These are phyloP conservation scores for Drymodes brunneopygia DNA, from an alignment of 2,113 vertebrate species.

Conservation along the genomic window DNA sequence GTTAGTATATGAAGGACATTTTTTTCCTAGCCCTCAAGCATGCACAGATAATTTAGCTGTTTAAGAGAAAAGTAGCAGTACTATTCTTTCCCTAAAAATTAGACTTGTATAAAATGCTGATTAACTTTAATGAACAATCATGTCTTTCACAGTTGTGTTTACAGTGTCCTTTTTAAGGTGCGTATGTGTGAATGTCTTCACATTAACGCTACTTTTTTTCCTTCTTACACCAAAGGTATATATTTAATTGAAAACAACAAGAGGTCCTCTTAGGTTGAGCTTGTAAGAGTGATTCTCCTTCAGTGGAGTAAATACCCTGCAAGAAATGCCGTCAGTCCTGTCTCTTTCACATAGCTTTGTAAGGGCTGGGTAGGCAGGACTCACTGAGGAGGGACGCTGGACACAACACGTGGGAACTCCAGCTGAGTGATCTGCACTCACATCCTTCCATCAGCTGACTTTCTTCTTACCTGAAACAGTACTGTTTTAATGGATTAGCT, in stretches of 20 bases:
- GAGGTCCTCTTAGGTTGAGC: neutral
- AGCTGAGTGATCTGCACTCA: neutral
- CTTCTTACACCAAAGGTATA: neutral
- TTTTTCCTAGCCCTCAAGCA: neutral
- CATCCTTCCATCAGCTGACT: neutral
- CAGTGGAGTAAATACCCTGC: neutral
- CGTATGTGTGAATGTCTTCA: neutral
- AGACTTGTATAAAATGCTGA: neutral
- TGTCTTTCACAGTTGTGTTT: neutral
- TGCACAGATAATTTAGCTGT: neutral
- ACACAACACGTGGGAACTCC: neutral
- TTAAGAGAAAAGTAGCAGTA: neutral
- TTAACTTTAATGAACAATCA: neutral
- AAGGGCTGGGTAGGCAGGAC: neutral
- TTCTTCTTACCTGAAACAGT: neutral
- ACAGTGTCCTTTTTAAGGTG: neutral
- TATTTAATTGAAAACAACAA: neutral
- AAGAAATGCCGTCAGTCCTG: slow-evolving; percentile 40
- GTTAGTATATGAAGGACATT: neutral
- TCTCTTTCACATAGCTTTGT: neutral
- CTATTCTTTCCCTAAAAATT: neutral
- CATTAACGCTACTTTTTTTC: neutral
- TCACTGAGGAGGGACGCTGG: neutral
- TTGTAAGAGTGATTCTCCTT: neutral
- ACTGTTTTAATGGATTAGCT: neutral